A percentile compares a stretch with the other conserved stretches of the same genome.
phyloP scores from a whole-genome alignment of 1,140 invertebrate species.

The Dufourea novaeangliae region DNA sequence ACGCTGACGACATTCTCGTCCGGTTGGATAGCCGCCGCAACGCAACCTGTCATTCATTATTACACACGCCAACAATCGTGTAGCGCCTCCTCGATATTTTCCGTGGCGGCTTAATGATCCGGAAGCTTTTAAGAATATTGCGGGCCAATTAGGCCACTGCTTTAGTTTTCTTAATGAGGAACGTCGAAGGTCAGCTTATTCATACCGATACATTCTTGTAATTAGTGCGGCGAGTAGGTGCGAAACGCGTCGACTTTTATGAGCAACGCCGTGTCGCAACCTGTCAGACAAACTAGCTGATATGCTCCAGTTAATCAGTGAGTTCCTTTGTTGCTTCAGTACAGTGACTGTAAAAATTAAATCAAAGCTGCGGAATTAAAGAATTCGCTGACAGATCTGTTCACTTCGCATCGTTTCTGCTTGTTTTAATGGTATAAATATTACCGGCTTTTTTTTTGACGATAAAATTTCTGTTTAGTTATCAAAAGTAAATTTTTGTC shows the following conservation, averaged over 20 bases:
- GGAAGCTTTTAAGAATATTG: slow-evolving; percentile 1
- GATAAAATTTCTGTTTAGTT: no score
- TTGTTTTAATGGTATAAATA: no score
- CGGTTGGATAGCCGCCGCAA: neutral
- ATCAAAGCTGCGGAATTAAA: no score
- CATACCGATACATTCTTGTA: neutral
- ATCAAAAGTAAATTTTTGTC: no score
- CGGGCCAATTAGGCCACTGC: neutral
- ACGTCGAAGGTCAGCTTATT: neutral
- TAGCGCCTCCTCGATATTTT: neutral
- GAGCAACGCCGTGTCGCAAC: neutral
- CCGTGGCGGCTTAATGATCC: slow-evolving; percentile 2
- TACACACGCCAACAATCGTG: slow-evolving; percentile 1
- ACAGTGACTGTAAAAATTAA: no score
- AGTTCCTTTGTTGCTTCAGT: neutral
- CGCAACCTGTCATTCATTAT: slow-evolving; percentile 6
- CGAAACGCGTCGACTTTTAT: neutral
- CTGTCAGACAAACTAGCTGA: neutral
- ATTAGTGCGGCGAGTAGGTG: neutral
- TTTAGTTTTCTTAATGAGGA: neutral
- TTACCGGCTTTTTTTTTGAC: no score
- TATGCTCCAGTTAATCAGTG: neutral
- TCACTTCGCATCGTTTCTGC: neutral
- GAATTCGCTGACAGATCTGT: no score
- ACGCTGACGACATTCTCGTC: slow-evolving; percentile 13